A percentile compares a stretch with the other conserved stretches of the same genome.
Evolutionary conservation across 2,888 invertebrate genomes (phyloP).

Genomic region (Geophilus truncorum): DNA sequence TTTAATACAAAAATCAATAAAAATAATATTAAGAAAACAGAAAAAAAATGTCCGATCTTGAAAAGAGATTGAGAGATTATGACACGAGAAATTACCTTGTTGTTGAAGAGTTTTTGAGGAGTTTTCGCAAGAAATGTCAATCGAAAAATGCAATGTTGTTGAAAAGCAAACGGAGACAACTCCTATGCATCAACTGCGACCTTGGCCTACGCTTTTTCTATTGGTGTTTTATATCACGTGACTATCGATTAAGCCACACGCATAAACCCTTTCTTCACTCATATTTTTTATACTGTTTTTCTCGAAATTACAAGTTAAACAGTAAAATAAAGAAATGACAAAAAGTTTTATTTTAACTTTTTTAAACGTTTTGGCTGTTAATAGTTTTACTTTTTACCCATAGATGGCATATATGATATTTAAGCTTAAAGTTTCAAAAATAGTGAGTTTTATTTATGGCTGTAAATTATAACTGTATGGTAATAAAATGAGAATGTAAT

Average conservation of each 20-base stretch:
- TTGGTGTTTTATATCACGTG: not conserved
- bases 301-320: too few relatives aligned
- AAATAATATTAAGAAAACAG: not conserved
- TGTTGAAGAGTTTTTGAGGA: too few relatives aligned
- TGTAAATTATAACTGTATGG: too few relatives aligned
- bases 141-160: not conserved
- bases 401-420: too few relatives aligned
- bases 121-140: not conserved
- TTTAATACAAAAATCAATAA: not conserved
- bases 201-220: not conserved
- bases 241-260: not conserved
- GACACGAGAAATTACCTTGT: not conserved
- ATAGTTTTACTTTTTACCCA: too few relatives aligned
- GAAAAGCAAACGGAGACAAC: not conserved
- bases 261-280: not conserved
- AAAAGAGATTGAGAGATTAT: not conserved
- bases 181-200: not conserved
- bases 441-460: too few relatives aligned
- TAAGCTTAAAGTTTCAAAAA: too few relatives aligned
- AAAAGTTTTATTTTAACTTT: too few relatives aligned
- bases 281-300: too few relatives aligned
- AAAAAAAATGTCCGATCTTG: not conserved
- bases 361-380: too few relatives aligned
- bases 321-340: too few relatives aligned
- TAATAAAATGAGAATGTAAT: not conserved